These are phyloP conservation scores for Theristicus caerulescens DNA, from an alignment of 2,113 vertebrate genomes.

Conservation along the genomic window DNA sequence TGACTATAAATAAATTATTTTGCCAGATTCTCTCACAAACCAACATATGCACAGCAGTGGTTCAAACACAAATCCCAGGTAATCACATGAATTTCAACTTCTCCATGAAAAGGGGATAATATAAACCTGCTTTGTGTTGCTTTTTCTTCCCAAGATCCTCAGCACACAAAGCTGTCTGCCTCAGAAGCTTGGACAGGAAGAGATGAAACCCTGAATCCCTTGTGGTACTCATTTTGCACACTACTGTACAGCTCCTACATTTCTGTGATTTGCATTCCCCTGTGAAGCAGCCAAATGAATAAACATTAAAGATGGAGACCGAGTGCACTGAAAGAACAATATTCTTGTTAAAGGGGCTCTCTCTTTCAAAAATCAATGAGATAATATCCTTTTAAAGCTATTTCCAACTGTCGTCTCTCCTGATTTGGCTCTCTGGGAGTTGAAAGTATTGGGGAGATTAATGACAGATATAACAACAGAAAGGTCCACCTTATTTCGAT, in stretches of 20 bases:
- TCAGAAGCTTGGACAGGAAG: not conserved
- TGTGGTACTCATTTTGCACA: not conserved
- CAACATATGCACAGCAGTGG: not conserved
- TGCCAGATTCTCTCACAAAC: not conserved
- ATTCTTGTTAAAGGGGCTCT: not conserved
- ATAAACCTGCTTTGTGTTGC: not conserved
- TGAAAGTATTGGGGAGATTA: slow-evolving; percentile 23
- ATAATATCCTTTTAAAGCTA: slow-evolving; percentile 53
- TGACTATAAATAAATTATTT: not conserved
- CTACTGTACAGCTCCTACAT: not conserved
- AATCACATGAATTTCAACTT: not conserved
- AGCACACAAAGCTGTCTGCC: not conserved
- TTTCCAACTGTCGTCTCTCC: not conserved
- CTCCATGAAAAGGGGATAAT: not conserved
- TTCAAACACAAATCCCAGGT: not conserved
- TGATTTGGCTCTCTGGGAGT: slow-evolving; percentile 45
- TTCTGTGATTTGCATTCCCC: slow-evolving; percentile 37
- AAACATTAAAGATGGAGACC: not conserved
- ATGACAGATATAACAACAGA: slow-evolving; percentile 38
- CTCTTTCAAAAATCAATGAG: slow-evolving; percentile 50
- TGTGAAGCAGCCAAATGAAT: slow-evolving; percentile 7
- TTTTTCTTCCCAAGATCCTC: not conserved
- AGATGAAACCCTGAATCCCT: not conserved
- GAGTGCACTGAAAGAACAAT: not conserved
- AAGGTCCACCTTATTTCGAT: slow-evolving; percentile 49